A percentile compares a stretch with the other conserved stretches of the same genome.
Conservation (phyloP, 2,113 vertebrate species). For the Macroglossus sobrinus region DNA sequence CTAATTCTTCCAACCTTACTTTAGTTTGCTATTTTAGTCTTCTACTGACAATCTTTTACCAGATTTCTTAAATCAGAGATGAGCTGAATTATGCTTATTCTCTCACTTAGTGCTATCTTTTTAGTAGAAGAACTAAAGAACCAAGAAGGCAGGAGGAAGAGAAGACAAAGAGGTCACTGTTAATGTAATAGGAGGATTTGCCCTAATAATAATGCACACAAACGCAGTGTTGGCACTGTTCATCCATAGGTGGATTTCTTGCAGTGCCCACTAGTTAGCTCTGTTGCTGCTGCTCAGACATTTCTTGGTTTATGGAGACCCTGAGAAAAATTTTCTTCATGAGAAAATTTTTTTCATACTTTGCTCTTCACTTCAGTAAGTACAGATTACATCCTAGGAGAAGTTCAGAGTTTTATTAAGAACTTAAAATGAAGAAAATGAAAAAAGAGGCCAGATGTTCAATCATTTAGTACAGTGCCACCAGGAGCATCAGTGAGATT, state of each 20-base stretch:
- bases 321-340: neutral
- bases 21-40: neutral
- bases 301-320: neutral
- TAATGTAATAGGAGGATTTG: neutral
- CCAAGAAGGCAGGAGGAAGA: neutral
- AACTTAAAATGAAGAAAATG: neutral
- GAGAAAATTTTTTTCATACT: neutral
- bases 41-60: neutral
- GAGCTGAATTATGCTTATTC: neutral
- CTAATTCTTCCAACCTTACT: neutral
- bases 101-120: neutral
- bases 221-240: fast-evolving
- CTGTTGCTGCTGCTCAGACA: neutral
- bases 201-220: neutral
- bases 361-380: neutral
- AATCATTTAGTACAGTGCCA: neutral
- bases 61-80: neutral
- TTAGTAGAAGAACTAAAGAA: neutral
- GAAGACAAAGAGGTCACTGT: neutral
- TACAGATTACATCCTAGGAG: neutral
- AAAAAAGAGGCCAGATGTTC: neutral
- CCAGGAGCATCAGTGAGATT: neutral
- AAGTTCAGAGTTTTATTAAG: neutral
- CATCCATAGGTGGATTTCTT: neutral
- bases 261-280: neutral